phyloP scores from a whole-genome alignment of 1,140 invertebrate species.

The Dreissena polymorpha region DNA sequence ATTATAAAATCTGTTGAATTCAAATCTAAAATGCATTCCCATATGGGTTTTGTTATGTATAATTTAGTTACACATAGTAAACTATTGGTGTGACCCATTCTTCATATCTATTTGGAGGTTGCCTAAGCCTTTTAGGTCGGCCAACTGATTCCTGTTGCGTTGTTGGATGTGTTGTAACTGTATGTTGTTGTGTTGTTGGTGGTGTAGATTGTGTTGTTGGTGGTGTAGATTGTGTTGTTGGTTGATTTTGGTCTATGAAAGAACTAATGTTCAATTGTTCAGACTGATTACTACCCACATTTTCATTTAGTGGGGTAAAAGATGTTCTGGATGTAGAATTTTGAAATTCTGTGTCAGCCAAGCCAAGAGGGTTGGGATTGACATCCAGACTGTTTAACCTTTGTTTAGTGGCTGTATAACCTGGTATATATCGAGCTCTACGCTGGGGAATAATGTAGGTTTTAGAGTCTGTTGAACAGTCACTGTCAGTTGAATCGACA shows the following conservation, averaged over 20 bases:
- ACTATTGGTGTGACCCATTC: conserved; percentile 13
- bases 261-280: conserved; percentile 12
- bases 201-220: no score
- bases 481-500: neutral
- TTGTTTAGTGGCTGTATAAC: neutral
- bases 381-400: conserved; percentile 7
- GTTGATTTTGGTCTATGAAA: neutral
- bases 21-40: no score
- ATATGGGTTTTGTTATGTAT: no score
- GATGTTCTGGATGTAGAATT: neutral
- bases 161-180: neutral
- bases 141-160: neutral
- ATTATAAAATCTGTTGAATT: no score
- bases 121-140: neutral
- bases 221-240: no score
- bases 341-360: no score
- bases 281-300: conserved; percentile 5
- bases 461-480: neutral
- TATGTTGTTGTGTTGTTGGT: neutral
- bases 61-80: no score
- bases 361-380: no score
- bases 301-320: neutral
- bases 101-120: conserved; percentile 1
- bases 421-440: no score
- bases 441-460: neutral